Conservation (phyloP, 2,113 vertebrate genomes). For the Mixornis gularis region DNA sequence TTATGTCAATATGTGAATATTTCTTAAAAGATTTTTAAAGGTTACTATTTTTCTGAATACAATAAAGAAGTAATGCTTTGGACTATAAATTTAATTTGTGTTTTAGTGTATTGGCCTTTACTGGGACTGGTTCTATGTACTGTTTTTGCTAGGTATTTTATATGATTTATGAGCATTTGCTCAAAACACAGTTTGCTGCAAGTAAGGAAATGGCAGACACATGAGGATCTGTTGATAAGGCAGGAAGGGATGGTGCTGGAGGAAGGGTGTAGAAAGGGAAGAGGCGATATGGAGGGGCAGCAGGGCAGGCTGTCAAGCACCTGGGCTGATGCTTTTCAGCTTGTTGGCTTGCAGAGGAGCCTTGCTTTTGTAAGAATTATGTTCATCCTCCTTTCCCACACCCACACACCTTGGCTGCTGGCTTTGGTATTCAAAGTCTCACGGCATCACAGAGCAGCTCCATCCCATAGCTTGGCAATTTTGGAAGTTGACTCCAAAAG, state of each 20-base stretch:
- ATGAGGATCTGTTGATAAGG: not conserved
- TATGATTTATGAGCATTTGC: not conserved
- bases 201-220: not conserved
- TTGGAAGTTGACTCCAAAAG: not conserved
- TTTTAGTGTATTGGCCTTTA: not conserved
- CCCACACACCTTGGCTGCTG: conserved; percentile 10
- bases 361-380: not conserved
- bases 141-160: not conserved
- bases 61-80: not conserved
- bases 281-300: not conserved
- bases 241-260: not conserved
- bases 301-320: not conserved
- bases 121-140: not conserved
- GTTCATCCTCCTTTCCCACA: conserved; percentile 40
- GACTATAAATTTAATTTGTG: not conserved
- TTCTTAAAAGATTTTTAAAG: not conserved
- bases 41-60: not conserved
- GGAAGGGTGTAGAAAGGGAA: not conserved
- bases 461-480: not conserved
- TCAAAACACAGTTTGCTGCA: not conserved
- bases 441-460: not conserved
- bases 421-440: not conserved
- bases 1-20: not conserved
- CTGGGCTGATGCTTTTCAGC: not conserved
- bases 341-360: not conserved